Evolutionary conservation across 2,113 vertebrate genomes (phyloP).

Genomic region (Oreochromis tanganicae): DNA sequence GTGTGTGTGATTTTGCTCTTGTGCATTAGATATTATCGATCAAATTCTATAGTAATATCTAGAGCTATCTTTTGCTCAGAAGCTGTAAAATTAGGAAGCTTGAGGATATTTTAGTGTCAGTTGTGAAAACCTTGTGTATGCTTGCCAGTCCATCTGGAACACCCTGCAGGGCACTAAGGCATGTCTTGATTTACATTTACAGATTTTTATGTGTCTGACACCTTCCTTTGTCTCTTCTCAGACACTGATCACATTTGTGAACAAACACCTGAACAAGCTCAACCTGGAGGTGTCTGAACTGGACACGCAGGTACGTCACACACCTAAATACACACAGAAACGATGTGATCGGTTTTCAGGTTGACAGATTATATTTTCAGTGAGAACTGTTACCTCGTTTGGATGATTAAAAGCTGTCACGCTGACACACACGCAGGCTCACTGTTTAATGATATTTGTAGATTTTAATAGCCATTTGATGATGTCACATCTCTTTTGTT

Average conservation of each 20-base stretch:
- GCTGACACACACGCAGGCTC: background rate
- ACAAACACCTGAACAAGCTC: slow-evolving; percentile 97
- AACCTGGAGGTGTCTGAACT: slow-evolving; percentile 97
- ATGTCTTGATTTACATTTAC: too few species aligned
- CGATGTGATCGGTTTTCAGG: background rate
- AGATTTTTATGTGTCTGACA: background rate
- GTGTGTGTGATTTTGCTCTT: too few species aligned
- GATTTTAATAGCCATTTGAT: background rate
- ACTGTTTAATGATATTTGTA: background rate
- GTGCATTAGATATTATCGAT: too few species aligned
- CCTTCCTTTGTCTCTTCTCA: slow-evolving; percentile 56
- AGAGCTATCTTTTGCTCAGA: background rate
- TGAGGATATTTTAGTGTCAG: background rate
- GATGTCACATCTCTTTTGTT: too few species aligned
- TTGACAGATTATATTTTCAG: background rate
- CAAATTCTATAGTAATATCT: background rate
- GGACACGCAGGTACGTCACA: slow-evolving; percentile 87
- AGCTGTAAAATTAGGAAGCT: background rate
- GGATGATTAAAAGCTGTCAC: background rate
- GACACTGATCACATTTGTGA: slow-evolving; percentile 98
- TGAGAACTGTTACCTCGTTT: background rate
- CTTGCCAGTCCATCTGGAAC: background rate
- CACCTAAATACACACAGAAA: background rate
- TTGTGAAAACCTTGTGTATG: background rate
- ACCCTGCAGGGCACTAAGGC: background rate